Evolutionary conservation across 2,888 invertebrate species (phyloP), one percentile per base, ranked within the genome.

Genomic region (Tryphoninae sp.): DNA sequence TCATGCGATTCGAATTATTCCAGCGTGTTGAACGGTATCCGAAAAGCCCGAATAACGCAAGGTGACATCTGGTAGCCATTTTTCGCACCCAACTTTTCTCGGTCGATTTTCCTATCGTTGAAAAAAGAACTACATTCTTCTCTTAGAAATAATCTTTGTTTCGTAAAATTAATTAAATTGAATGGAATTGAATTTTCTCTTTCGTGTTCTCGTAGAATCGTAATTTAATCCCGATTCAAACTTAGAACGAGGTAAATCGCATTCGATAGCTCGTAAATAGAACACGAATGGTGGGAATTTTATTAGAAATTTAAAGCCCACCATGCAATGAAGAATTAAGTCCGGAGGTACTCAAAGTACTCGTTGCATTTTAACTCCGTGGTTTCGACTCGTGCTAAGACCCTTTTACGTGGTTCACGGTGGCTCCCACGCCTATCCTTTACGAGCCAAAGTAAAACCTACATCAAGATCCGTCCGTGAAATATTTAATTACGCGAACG

Each of bases 341-440:
- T 45, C 45, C 13, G 22, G 16, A 67, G 51, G 40, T 0, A n/a
- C n/a, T 33, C 33, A 68, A 53, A 68, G 51, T 53, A 53, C 53
- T 51, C 53, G 53, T 16, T 68, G 26, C 68, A 68, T 16, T 26
- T 33, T 33, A 33, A 53, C 19, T n/a, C 51, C 23, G 16, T 0
- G 19, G 33, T 59, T 72, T 45, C 13, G 26, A 61, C 26, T 61
- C 58, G 61, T 26, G 49, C 19, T 19, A 11, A 61, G 72, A 19
- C 49, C 49, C 26, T 49, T 61, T 72, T 26, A 49, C 26, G 61
- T 16, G 61, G 11, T 72, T 72, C 61, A 6, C 49, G 49, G 49
- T 61, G 71, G 42, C 49, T 71, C 45, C 16, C 59, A 71, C 58
- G 61, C 59, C 26, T 49, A 33, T 26, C 61, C 59, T 49, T 23